Conservation (phyloP, 2,888 invertebrate species). For the Hybos culiciformis region DNA sequence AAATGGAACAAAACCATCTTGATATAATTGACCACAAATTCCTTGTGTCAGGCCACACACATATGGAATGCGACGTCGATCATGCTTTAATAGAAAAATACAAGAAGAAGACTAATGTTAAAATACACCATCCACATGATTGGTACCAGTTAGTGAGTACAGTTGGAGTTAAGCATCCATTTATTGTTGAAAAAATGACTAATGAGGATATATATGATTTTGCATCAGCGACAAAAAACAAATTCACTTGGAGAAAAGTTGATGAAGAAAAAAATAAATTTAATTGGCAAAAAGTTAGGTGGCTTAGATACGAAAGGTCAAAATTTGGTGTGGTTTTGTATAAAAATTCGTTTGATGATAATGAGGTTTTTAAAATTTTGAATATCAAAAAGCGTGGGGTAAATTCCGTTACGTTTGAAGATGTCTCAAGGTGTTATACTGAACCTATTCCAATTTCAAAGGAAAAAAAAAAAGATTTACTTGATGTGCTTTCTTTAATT, state of each 20-base stretch:
- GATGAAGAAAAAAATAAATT: background rate
- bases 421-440: background rate
- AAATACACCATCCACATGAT: background rate
- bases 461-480: slow-evolving; percentile 1
- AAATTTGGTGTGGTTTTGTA: background rate
- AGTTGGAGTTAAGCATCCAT: background rate
- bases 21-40: slow-evolving; percentile 6
- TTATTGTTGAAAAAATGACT: background rate
- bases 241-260: slow-evolving; percentile 1
- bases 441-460: background rate
- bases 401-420: background rate
- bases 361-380: background rate
- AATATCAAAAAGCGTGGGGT: background rate
- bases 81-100: background rate
- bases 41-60: background rate
- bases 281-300: background rate
- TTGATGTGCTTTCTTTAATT: background rate
- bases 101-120: background rate
- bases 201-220: background rate
- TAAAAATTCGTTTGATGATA: background rate
- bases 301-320: background rate
- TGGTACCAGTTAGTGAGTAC: background rate
- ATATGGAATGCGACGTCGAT: background rate
- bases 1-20: slow-evolving; percentile 1
- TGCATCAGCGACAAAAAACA: background rate